Conservation (phyloP, 2,797 vertebrate genomes). For the Parauchenoglanis punctatus region DNA sequence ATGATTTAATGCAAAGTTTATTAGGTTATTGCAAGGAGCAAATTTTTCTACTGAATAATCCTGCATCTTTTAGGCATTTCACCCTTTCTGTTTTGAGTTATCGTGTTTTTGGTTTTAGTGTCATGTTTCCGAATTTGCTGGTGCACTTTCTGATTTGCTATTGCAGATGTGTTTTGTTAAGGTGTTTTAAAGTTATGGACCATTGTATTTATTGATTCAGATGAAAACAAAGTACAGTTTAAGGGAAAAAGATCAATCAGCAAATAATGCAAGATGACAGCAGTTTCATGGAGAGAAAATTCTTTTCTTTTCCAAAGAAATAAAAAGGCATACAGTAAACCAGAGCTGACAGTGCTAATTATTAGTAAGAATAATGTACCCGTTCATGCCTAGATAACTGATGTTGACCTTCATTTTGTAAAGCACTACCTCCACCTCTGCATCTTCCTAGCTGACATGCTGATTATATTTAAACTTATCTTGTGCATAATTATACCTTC, state of each 20-base stretch:
- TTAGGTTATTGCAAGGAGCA: background rate
- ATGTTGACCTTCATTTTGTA: slow-evolving; percentile 49
- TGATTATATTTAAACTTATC: slow-evolving; percentile 58
- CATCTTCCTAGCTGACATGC: slow-evolving; percentile 56
- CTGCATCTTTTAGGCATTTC: background rate
- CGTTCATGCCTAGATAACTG: slow-evolving; percentile 53
- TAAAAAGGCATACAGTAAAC: slow-evolving; percentile 1
- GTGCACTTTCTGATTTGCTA: background rate
- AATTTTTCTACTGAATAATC: background rate
- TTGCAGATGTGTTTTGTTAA: background rate
- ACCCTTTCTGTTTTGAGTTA: background rate
- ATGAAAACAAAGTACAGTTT: background rate
- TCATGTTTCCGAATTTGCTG: background rate
- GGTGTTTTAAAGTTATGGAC: too few relatives aligned
- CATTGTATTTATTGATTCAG: background rate
- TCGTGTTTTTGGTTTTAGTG: background rate
- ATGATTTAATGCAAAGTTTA: background rate
- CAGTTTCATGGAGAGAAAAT: background rate
- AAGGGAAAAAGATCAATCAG: background rate
- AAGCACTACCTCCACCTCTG: slow-evolving; percentile 57
- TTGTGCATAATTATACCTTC: slow-evolving; percentile 67
- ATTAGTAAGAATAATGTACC: slow-evolving; percentile 34
- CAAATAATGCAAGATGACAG: background rate
- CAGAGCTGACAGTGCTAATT: slow-evolving; percentile 19
- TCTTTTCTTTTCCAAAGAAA: background rate